phyloP scores from a whole-genome alignment of 2,797 vertebrate genomes.

The Mormyrops attenuatus region DNA sequence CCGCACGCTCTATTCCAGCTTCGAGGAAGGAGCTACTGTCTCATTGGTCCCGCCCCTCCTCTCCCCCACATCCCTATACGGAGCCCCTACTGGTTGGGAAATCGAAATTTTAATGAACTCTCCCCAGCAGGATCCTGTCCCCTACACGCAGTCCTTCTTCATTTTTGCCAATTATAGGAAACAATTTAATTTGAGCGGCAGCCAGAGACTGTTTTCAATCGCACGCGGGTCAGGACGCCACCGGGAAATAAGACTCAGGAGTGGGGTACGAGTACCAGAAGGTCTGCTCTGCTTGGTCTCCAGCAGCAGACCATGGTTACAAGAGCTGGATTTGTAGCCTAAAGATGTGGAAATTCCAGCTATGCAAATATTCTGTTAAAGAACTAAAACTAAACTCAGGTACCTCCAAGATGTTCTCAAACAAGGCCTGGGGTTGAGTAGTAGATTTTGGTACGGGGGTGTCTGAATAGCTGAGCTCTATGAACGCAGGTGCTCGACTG shows the following conservation, averaged over 20 bases:
- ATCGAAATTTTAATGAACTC: constrained; percentile 22
- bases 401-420: not conserved
- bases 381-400: not conserved
- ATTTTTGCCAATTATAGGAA: constrained; percentile 3
- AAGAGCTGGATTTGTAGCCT: not conserved
- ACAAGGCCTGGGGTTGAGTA: not conserved
- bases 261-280: not conserved
- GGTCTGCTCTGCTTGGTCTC: not conserved
- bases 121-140: not conserved
- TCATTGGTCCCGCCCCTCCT: not conserved
- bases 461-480: not conserved
- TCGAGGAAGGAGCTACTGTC: not conserved
- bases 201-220: not conserved
- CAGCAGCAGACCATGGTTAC: not conserved
- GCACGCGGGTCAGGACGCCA: not conserved
- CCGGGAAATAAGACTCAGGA: not conserved
- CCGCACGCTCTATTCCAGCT: not conserved
- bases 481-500: not conserved
- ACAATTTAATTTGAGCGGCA: not conserved
- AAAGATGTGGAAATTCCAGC: not conserved
- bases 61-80: not conserved
- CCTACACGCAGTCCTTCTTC: not conserved
- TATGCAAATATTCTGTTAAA: not conserved
- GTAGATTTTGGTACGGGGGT: not conserved
- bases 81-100: constrained; percentile 11